Base-by-base conservation (phyloP, 2,888 invertebrate species). In the Tortrix viridana region DNA sequence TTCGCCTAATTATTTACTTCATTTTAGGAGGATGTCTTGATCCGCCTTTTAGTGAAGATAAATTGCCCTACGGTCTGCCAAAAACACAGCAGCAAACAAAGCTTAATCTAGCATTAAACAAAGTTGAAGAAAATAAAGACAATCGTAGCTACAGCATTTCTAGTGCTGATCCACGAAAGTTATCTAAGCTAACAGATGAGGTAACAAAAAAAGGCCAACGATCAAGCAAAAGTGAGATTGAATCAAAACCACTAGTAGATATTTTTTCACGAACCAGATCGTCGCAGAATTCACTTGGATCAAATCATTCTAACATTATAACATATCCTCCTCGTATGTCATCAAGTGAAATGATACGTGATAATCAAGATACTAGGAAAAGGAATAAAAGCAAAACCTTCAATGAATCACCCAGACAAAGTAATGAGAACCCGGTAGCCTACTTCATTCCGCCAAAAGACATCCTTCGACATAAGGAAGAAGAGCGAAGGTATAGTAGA, bases 11-110 rank as follows among this genome's bases (percentile, higher is more conserved):
- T 32, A 32, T 7, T 9, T 38, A 23, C 22, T 1, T 14, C 18
- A 37, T 23, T 20, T 61, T 3, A 91, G 91, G 90, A 50, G 91
- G 90, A 14, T 90, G 90, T 65, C 74, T 91, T 55, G 90, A 92
- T 74, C 90, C 91, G 53, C 85, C 88, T 12, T 89, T 84, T 70
- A 74, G 72, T 61, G 89, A 90, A 79, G 90, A 91, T 1, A 85
- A 72, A 70, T 84, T 86, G 71, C 62, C 77, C 9, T 89, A 89
- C 67, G 68, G 72, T 54, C 82, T 80, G 18, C 61, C 67, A 44
- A 54, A 58, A 32, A 50, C 64, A 61, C 19, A 57, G 2, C 26
- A 22, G 14, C 44, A 26, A 12, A 14, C n/a, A 26, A 41, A 37
- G 12, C 19, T 19, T 7, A 44, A 41, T 23, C 3, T 26, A 1